Evolutionary conservation across 2,888 invertebrate species (phyloP).

Genomic region (Mongoloraphidia duomilia): DNA sequence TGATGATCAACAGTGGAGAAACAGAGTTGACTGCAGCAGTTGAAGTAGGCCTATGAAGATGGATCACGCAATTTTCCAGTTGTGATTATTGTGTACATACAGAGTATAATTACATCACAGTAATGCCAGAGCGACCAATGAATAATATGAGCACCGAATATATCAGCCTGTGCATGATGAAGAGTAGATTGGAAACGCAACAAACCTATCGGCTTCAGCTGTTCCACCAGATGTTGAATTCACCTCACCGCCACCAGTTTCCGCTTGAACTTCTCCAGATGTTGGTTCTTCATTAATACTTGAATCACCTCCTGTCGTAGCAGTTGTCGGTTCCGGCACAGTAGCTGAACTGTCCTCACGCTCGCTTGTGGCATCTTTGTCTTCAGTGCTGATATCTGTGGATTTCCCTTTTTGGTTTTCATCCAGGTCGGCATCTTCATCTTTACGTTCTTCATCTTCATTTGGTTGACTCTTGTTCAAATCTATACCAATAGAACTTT

Average conservation of each 20-base stretch:
- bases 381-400: neutral
- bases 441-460: slow-evolving; percentile 7
- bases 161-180: neutral
- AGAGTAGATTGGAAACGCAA: neutral
- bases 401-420: neutral
- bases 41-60: no score
- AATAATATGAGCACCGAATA: slow-evolving; percentile 7
- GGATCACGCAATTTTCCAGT: no score
- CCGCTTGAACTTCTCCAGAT: neutral
- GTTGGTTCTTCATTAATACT: neutral
- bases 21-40: no score
- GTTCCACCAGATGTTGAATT: neutral
- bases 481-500: slow-evolving; percentile 8
- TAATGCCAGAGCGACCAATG: neutral
- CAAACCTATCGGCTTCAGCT: neutral
- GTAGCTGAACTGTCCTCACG: neutral
- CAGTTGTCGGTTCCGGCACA: neutral
- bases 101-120: no score
- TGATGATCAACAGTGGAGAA: no score
- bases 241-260: neutral
- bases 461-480: slow-evolving; percentile 7
- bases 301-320: neutral
- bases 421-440: neutral
- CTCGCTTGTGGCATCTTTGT: neutral
- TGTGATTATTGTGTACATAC: no score